phyloP scores from a whole-genome alignment of 2,888 invertebrate species.

The Prenolepis imparis region DNA sequence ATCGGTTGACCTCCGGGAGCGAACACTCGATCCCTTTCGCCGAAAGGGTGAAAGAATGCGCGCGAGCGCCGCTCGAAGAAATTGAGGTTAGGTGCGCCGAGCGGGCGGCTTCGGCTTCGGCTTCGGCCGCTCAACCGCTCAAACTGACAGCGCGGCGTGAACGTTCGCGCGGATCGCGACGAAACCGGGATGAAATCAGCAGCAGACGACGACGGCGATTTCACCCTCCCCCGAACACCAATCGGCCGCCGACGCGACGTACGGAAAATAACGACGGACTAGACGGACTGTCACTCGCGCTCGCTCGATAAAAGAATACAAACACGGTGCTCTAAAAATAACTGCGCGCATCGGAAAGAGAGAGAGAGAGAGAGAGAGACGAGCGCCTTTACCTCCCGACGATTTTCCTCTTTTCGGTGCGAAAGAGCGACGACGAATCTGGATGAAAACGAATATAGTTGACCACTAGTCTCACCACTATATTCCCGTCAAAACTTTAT shows the following conservation, averaged over 20 bases:
- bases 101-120: conserved; percentile 23
- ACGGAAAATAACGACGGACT: conserved; percentile 41
- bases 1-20: conserved; percentile 13
- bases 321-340: conserved; percentile 65
- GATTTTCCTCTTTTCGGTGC: conserved; percentile 53
- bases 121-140: neutral
- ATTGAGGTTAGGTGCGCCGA: conserved; percentile 46
- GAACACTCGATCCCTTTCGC: conserved; percentile 3
- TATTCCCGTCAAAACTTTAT: conserved; percentile 59
- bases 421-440: conserved; percentile 21
- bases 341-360: conserved; percentile 43
- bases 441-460: conserved; percentile 3
- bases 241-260: neutral
- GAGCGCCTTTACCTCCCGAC: conserved; percentile 64
- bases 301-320: conserved; percentile 46
- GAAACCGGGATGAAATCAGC: neutral
- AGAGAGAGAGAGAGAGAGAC: neutral
- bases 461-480: conserved; percentile 46
- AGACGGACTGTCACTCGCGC: conserved; percentile 28
- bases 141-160: conserved; percentile 16
- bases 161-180: conserved; percentile 18
- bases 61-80: conserved; percentile 5
- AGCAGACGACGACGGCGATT: neutral
- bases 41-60: neutral
- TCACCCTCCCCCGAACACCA: neutral